Percentiles rank a stretch among this genome's conserved stretches.
These are phyloP conservation scores for Butastur rufipennis DNA, from an alignment of 2,113 vertebrate genomes.

Conservation along the genomic window DNA sequence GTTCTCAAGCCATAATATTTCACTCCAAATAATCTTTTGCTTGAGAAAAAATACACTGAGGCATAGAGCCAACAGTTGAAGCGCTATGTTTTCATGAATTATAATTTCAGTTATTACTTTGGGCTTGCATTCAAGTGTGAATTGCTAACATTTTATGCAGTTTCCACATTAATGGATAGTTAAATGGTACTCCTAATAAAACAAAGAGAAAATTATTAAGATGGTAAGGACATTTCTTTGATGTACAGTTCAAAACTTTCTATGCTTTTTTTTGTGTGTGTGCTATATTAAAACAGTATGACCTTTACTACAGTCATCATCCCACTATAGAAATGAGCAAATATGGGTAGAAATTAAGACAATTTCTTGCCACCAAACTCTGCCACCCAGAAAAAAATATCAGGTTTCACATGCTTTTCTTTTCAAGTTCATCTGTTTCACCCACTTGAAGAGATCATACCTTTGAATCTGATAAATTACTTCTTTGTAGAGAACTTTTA, in stretches of 20 bases:
- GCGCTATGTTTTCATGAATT: background rate
- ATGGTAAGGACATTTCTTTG: background rate
- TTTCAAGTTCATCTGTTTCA: background rate
- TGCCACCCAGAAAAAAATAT: background rate
- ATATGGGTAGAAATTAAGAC: slow-evolving; percentile 22
- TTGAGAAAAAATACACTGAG: background rate
- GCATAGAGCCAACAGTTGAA: background rate
- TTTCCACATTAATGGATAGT: background rate
- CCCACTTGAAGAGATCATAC: background rate
- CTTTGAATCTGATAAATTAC: background rate
- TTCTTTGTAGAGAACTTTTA: background rate
- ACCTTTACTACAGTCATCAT: background rate
- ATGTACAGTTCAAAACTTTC: background rate
- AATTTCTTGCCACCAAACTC: background rate
- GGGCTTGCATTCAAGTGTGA: background rate
- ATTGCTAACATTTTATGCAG: background rate
- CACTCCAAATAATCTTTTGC: background rate
- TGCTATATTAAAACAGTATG: background rate
- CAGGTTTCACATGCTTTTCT: background rate
- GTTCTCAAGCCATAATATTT: background rate
- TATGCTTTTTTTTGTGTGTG: background rate
- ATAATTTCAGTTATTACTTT: background rate
- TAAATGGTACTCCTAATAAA: background rate
- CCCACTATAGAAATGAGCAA: background rate
- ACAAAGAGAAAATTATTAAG: background rate